A percentile compares a stretch with the other conserved stretches of the same genome.
Conservation (phyloP, 2,113 vertebrate genomes). For the Microtus pennsylvanicus region DNA sequence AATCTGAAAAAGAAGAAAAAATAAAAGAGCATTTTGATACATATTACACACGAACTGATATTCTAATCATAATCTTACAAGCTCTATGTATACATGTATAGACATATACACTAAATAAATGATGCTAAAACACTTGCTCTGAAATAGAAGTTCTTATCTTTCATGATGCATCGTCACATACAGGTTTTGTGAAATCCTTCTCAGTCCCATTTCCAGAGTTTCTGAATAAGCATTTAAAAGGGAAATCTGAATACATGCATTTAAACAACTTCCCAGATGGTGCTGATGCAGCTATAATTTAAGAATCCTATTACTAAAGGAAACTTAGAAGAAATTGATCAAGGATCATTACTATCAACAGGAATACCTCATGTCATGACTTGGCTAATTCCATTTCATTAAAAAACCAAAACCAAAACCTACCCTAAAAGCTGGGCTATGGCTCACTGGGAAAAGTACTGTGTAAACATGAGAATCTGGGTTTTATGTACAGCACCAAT, state of each 20-base stretch:
- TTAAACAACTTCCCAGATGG: slow-evolving; percentile 1
- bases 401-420: not conserved
- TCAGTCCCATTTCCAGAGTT: not conserved
- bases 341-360: not conserved
- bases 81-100: not conserved
- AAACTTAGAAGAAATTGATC: not conserved
- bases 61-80: not conserved
- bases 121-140: not conserved
- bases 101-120: not conserved
- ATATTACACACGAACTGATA: slow-evolving; percentile 67
- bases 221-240: not conserved
- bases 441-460: not conserved
- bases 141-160: not conserved
- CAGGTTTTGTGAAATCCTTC: not conserved
- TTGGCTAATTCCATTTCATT: not conserved
- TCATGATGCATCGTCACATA: not conserved
- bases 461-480: not conserved
- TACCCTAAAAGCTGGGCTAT: not conserved
- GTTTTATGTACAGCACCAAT: not conserved
- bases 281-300: not conserved
- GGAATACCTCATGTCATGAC: slow-evolving; percentile 11
- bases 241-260: not conserved
- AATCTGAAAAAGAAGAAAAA: slow-evolving; percentile 74
- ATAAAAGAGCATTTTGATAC: slow-evolving; percentile 58
- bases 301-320: not conserved